These are phyloP conservation scores for Neogobius melanostomus DNA, from an alignment of 2,113 vertebrate genomes.

Conservation along the genomic window DNA sequence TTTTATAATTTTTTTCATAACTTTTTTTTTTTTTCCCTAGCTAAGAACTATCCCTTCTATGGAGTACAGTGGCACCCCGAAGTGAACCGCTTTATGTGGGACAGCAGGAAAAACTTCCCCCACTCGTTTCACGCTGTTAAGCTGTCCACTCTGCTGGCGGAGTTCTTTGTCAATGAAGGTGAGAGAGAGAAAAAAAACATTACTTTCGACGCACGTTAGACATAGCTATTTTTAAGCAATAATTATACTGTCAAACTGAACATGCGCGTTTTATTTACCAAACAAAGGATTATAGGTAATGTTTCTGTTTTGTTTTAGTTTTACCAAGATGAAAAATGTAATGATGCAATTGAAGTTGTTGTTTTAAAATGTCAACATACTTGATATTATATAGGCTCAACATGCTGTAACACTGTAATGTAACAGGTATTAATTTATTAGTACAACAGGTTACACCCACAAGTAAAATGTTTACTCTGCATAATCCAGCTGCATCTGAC, in stretches of 20 bases:
- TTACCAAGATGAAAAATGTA: too few relatives aligned
- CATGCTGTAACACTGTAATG: too few relatives aligned
- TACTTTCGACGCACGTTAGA: neutral
- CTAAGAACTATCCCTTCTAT: conserved; percentile 77
- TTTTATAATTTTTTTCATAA: neutral
- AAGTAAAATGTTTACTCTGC: neutral
- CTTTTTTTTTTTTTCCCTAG: conserved; percentile 43
- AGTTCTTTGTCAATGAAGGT: conserved; percentile 83
- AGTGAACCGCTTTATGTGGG: conserved; percentile 81
- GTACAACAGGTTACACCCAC: neutral
- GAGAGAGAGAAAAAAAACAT: conserved; percentile 6
- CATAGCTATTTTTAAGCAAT: too few relatives aligned
- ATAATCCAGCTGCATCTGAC: neutral
- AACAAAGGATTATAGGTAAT: too few relatives aligned
- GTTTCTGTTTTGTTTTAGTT: too few relatives aligned
- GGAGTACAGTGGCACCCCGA: conserved; percentile 85
- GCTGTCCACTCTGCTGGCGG: conserved; percentile 70
- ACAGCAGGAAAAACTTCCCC: conserved; percentile 56
- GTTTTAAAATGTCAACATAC: too few relatives aligned
- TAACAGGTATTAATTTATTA: neutral
- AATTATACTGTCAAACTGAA: too few relatives aligned
- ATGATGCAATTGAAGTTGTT: too few relatives aligned
- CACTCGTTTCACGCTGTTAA: conserved; percentile 75
- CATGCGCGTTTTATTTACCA: too few relatives aligned
- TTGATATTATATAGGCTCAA: too few relatives aligned